phyloP scores from a whole-genome alignment of 2,888 invertebrate species.

The Pedicia rivosa region DNA sequence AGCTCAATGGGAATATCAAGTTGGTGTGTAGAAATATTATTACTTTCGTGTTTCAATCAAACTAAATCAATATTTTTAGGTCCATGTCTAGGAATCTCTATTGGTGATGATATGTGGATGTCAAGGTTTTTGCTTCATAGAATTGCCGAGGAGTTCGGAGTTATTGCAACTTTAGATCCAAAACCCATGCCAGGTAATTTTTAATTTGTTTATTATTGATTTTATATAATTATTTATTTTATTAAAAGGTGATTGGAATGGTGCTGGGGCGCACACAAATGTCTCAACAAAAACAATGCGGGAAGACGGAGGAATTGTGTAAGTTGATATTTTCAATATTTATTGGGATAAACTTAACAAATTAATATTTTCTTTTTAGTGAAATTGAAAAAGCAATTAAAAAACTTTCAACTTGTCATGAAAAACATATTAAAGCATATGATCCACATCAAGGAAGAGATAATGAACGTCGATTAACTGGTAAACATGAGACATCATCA shows the following conservation, averaged over 20 bases:
- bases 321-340: constrained; percentile 9
- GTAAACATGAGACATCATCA: constrained; percentile 89
- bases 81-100: constrained; percentile 70
- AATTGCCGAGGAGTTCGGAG: constrained; percentile 86
- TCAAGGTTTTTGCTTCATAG: constrained; percentile 73
- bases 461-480: constrained; percentile 90
- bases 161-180: constrained; percentile 18
- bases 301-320: constrained; percentile 71
- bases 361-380: constrained; percentile 27
- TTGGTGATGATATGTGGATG: constrained; percentile 78
- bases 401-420: constrained; percentile 80
- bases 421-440: constrained; percentile 88
- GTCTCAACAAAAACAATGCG: constrained; percentile 91
- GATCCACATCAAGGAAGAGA: constrained; percentile 93
- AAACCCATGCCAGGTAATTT: neutral
- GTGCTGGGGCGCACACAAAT: constrained; percentile 92
- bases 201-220: neutral
- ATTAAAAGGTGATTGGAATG: constrained; percentile 68
- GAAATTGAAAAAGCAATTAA: constrained; percentile 94
- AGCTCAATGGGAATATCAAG: constrained; percentile 86
- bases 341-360: neutral
- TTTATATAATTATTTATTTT: neutral
- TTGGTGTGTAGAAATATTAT: too few relatives aligned
- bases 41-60: too few relatives aligned
- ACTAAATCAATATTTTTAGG: too few relatives aligned